phyloP scores from a whole-genome alignment of 2,797 vertebrate genomes.

The Lates japonicus region DNA sequence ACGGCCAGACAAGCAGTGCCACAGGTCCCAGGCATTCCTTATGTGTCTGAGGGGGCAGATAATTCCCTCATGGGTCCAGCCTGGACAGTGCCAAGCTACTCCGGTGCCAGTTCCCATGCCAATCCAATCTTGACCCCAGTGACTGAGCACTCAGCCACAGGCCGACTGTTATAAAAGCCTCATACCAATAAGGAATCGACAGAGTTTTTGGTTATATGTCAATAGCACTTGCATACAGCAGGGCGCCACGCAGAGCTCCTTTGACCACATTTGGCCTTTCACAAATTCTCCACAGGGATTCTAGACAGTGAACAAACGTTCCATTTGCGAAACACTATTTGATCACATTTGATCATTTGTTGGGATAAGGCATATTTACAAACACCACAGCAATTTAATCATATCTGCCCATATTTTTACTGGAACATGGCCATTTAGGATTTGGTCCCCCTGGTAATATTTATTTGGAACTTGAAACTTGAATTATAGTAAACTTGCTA shows the following conservation, averaged over 20 bases:
- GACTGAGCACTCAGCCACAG: constrained; percentile 52
- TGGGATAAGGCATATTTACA: neutral
- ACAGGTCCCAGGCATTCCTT: constrained; percentile 74
- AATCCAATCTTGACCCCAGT: constrained; percentile 67
- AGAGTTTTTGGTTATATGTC: constrained; percentile 51
- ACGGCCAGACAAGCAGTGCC: constrained; percentile 58
- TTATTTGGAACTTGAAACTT: neutral
- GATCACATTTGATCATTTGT: constrained; percentile 23
- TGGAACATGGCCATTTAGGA: neutral
- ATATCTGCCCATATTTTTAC: neutral
- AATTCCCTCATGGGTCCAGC: constrained; percentile 73
- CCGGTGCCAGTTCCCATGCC: constrained; percentile 81
- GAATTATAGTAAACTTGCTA: neutral
- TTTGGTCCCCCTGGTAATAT: neutral
- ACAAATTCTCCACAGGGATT: constrained; percentile 44
- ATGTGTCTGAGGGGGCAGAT: constrained; percentile 74
- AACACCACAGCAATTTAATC: neutral
- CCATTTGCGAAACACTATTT: constrained; percentile 29
- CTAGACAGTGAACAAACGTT: constrained; percentile 48
- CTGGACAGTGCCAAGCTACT: constrained; percentile 61
- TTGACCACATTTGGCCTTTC: constrained; percentile 62
- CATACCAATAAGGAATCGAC: constrained; percentile 56
- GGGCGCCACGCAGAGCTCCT: constrained; percentile 52
- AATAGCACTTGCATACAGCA: constrained; percentile 57
- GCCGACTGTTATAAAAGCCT: constrained; percentile 45